phyloP scores from a whole-genome alignment of 1,140 invertebrate species.

The Drosophila ficusphila region DNA sequence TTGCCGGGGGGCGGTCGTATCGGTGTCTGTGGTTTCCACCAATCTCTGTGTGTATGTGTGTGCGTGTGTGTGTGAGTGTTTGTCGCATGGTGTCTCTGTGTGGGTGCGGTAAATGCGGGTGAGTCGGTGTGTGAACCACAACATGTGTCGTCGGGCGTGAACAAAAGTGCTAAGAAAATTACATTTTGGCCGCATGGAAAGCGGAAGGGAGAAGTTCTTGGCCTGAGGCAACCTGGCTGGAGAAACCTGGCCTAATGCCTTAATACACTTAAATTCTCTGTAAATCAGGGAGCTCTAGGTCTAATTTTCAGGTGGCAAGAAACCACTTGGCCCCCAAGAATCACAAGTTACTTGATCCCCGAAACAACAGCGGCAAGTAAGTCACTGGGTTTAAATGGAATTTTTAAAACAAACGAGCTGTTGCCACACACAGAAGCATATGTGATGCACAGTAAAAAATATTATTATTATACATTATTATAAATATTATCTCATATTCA shows the following conservation, averaged over 20 bases:
- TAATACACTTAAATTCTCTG: slow-evolving; percentile 74
- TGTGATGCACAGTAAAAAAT: not conserved
- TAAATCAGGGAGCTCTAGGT: slow-evolving; percentile 73
- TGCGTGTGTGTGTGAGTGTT: not conserved
- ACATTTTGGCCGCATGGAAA: slow-evolving; percentile 59
- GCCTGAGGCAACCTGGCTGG: slow-evolving; percentile 25
- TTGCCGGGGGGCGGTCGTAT: slow-evolving; percentile 39
- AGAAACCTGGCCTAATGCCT: slow-evolving; percentile 64
- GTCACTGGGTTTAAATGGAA: slow-evolving; percentile 46
- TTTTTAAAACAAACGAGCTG: slow-evolving; percentile 45
- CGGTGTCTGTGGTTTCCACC: slow-evolving; percentile 37
- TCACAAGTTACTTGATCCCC: slow-evolving; percentile 45
- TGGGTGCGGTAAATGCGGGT: slow-evolving; percentile 24
- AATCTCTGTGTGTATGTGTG: not conserved
- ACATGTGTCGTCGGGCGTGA: slow-evolving; percentile 80
- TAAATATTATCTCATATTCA: not conserved
- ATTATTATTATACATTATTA: not conserved
- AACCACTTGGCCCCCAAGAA: slow-evolving; percentile 32
- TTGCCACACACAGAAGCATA: slow-evolving; percentile 1
- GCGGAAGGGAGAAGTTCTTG: slow-evolving; percentile 17
- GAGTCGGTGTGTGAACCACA: slow-evolving; percentile 71
- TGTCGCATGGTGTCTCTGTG: slow-evolving; percentile 1
- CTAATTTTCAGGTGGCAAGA: slow-evolving; percentile 62
- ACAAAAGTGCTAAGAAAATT: slow-evolving; percentile 80
- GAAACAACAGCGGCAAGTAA: slow-evolving; percentile 12